Base-by-base conservation (phyloP, 2,797 vertebrate species). In the Parotocinclus haroldoi region DNA sequence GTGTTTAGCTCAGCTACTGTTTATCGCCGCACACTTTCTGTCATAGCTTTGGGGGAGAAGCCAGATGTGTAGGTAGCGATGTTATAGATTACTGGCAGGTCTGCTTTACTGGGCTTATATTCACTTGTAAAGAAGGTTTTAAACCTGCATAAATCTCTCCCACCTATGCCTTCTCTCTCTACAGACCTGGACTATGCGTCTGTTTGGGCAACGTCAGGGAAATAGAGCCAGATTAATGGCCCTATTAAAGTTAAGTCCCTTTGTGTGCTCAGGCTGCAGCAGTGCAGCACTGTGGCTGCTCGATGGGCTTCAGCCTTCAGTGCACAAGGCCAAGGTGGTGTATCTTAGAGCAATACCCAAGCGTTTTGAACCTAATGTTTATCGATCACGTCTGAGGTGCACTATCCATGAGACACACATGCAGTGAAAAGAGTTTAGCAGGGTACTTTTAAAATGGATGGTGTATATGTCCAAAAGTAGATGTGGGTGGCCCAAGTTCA, bases 71-170 rank as follows among this genome's bases (percentile, higher is more conserved):
- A 64, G 48, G 68, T 58, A 66, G 69, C 65, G 38, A 48, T 39
- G 60, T 27, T 51, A 66, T 56, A 75, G 63, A 71, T 73, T 27
- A 27, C 27, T 27, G 27, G 77, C 65, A 78, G 79, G 64, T 58
- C 18, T 19, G 52, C 69, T 78, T 79, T 78, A 79, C 64, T 55
- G 63, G 71, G 44, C 67, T 69, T 78, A 68, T 74, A 69, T 79
- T 83, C 14, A 80, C 76, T 64, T 58, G 74, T 75, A 82, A 73
- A 81, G 69, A 81, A 80, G 71, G 73, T 69, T 65, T 82, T 79
- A 79, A 59, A 72, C 74, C 74, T 50, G 65, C 50, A 78, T 74
- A 84, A 79, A 76, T 80, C 71, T 44, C 59, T 27, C 19, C 52
- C n/a, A 42, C 45, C 49, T 42, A 40, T 45, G 19, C 46, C 54